These are phyloP conservation scores for Leptinotarsa rubiginosa DNA, from an alignment of 2,888 invertebrate genomes.

Conservation along the genomic window DNA sequence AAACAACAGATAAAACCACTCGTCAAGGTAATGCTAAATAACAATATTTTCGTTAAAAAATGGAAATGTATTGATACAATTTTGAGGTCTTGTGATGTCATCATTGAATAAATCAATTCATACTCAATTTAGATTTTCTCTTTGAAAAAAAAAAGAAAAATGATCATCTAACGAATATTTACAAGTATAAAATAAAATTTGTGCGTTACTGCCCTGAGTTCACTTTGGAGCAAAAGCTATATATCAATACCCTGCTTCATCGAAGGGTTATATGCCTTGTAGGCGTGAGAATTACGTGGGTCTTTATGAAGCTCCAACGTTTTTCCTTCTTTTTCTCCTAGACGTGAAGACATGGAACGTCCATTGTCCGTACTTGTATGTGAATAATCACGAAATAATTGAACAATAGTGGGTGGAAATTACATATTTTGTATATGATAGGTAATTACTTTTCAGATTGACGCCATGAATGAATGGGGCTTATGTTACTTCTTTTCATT, in stretches of 20 bases:
- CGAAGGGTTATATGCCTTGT: conserved; percentile 19
- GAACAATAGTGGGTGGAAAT: conserved; percentile 45
- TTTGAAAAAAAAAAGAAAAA: too few species aligned
- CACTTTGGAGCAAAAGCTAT: conserved; percentile 6
- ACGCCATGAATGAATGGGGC: conserved; percentile 16
- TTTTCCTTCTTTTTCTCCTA: conserved; percentile 14
- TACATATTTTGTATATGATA: conserved; percentile 25
- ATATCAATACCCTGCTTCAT: conserved; percentile 18
- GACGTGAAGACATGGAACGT: conserved; percentile 23
- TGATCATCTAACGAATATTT: too few species aligned
- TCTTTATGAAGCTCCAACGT: conserved; percentile 15
- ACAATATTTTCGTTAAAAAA: too few species aligned
- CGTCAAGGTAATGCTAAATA: too few species aligned
- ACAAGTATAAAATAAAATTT: background rate
- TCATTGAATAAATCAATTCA: too few species aligned
- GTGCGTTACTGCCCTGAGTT: background rate
- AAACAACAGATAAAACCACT: too few species aligned
- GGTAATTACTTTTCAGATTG: conserved; percentile 18
- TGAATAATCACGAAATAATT: conserved; percentile 38
- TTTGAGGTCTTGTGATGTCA: too few species aligned
- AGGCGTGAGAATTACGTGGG: conserved; percentile 33
- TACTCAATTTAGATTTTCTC: too few species aligned
- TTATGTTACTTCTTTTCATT: conserved; percentile 21
- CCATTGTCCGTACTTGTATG: conserved; percentile 41
- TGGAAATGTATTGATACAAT: too few species aligned